Percentiles rank a stretch among this genome's conserved stretches.
Evolutionary conservation across 2,113 vertebrate genomes (phyloP).

Genomic region (Phalacrocorax carbo): DNA sequence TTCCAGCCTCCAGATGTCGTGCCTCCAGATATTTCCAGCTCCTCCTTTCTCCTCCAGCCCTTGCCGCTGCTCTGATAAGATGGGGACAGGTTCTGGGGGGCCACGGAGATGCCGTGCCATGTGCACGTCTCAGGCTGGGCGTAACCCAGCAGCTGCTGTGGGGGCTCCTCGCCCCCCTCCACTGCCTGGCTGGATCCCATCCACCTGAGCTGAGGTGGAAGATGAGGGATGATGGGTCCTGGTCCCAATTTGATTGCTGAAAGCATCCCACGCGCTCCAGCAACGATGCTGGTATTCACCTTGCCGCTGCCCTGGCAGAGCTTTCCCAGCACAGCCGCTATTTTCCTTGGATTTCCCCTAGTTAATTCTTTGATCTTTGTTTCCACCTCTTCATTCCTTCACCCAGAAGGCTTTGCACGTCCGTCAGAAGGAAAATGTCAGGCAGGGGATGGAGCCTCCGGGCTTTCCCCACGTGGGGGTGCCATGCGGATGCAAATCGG

Average conservation of each 20-base stretch:
- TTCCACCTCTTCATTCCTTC: neutral
- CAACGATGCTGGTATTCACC: neutral
- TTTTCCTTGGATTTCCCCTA: neutral
- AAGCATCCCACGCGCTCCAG: neutral
- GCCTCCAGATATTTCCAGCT: neutral
- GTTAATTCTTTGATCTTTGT: neutral
- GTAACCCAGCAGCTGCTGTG: neutral
- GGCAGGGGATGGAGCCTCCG: neutral
- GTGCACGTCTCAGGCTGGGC: neutral
- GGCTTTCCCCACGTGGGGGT: slow-evolving; percentile 53
- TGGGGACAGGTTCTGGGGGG: neutral
- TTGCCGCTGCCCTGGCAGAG: neutral
- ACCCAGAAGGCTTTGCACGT: neutral
- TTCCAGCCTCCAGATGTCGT: neutral
- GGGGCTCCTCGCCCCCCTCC: neutral
- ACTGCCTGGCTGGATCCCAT: accelerated
- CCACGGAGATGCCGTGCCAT: neutral
- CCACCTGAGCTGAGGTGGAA: accelerated
- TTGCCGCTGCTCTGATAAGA: accelerated
- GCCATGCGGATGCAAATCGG: neutral
- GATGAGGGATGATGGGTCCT: neutral
- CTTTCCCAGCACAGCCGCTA: neutral
- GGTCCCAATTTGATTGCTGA: neutral
- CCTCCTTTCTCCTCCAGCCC: neutral
- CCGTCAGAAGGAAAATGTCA: accelerated